These are phyloP conservation scores for Silurus asotus DNA, from an alignment of 2,113 vertebrate genomes.

Conservation along the genomic window DNA sequence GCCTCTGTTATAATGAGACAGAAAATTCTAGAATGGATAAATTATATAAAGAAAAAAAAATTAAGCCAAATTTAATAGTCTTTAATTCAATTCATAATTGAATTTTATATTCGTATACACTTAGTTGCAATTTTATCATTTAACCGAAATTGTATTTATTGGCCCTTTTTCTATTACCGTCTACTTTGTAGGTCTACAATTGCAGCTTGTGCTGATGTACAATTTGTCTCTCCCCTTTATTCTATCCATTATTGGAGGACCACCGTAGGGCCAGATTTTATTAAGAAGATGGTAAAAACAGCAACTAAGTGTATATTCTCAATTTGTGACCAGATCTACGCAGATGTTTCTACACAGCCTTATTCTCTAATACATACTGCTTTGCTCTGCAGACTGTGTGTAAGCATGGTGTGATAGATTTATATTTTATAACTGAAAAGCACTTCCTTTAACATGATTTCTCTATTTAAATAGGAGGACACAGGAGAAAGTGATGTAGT, in stretches of 20 bases:
- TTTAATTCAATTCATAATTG: conserved; percentile 29
- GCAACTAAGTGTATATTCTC: not conserved
- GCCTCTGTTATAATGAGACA: not conserved
- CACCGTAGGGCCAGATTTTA: not conserved
- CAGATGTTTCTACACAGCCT: conserved; percentile 55
- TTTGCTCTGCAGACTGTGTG: conserved; percentile 12
- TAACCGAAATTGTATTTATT: not conserved
- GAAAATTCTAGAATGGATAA: not conserved
- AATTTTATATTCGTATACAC: conserved; percentile 11
- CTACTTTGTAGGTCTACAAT: not conserved
- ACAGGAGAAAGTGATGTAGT: conserved; percentile 80
- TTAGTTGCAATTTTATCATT: not conserved
- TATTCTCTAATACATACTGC: conserved; percentile 35
- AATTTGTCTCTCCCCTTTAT: not conserved
- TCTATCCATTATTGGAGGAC: not conserved
- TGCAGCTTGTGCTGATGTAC: not conserved
- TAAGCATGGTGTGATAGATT: not conserved
- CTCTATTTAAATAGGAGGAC: conserved; percentile 60
- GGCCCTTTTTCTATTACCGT: not conserved
- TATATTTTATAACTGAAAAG: not conserved
- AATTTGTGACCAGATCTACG: not conserved
- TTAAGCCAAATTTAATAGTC: not conserved
- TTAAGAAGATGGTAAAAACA: not conserved
- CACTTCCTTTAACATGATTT: not conserved
- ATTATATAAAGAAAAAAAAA: not conserved